These are phyloP conservation scores for Brachionus plicatilis DNA, from an alignment of 1,140 invertebrate species.

Conservation along the genomic window DNA sequence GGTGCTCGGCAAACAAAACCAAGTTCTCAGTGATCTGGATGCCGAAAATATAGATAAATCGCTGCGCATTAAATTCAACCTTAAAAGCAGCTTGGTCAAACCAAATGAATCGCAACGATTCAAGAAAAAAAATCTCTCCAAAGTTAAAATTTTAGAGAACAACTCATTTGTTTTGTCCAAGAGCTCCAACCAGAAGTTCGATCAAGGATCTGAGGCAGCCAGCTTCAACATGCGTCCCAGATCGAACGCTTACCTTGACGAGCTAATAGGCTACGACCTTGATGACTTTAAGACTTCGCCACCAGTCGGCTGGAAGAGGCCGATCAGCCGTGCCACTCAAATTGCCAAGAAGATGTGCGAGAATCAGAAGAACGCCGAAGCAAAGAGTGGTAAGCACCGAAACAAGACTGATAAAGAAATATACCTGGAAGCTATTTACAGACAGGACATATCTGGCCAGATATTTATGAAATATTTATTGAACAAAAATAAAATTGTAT, in stretches of 20 bases:
- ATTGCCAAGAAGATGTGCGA: conserved; percentile 5
- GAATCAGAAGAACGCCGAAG: neutral
- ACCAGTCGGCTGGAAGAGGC: conserved; percentile 32
- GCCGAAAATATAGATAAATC: conserved; percentile 36
- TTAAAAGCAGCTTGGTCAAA: neutral
- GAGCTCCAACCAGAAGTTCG: neutral
- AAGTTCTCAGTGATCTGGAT: conserved; percentile 2
- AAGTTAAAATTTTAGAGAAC: conserved; percentile 23
- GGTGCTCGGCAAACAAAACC: neutral
- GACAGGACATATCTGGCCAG: conserved; percentile 19
- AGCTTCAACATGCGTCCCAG: neutral
- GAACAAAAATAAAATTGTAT: conserved; percentile 28
- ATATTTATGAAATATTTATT: conserved; percentile 34
- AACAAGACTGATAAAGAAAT: neutral
- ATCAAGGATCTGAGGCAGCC: neutral
- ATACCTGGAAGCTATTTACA: conserved; percentile 32
- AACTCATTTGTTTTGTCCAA: neutral
- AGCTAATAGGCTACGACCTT: conserved; percentile 3
- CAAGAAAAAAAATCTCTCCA: neutral
- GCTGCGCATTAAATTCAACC: neutral
- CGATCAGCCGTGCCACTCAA: neutral
- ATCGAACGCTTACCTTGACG: neutral
- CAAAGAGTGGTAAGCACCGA: neutral
- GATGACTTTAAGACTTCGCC: conserved; percentile 27
- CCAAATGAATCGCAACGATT: neutral